Evolutionary conservation across 2,113 vertebrate genomes (phyloP).

Genomic region (Uria lomvia): DNA sequence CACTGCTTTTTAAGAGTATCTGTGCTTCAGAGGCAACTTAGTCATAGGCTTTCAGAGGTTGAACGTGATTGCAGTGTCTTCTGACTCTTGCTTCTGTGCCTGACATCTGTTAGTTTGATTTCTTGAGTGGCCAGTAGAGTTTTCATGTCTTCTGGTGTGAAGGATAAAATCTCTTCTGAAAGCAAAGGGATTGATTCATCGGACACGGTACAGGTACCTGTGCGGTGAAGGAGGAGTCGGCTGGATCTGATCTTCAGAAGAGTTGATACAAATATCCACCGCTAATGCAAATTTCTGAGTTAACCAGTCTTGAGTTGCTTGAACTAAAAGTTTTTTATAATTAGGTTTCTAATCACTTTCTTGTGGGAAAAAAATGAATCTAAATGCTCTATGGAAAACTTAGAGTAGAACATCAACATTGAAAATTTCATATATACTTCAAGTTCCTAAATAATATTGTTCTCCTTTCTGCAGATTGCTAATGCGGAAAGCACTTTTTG

Average conservation of each 20-base stretch:
- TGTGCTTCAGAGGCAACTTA: background rate
- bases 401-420: background rate
- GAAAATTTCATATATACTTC: background rate
- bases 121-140: background rate
- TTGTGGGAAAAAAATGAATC: background rate
- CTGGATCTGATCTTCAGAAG: background rate
- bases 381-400: background rate
- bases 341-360: background rate
- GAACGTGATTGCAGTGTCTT: background rate
- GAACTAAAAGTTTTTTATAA: background rate
- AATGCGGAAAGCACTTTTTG: conserved; percentile 93
- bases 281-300: background rate
- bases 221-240: background rate
- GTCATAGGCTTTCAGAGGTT: background rate
- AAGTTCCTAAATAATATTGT: background rate
- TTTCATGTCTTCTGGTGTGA: background rate
- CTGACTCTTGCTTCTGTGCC: background rate
- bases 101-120: background rate
- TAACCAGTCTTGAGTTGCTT: background rate
- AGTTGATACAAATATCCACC: background rate
- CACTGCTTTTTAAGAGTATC: background rate
- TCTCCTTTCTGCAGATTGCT: conserved; percentile 81
- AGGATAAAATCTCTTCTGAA: background rate
- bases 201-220: rapidly evolving
- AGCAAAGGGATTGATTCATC: background rate